phyloP scores from a whole-genome alignment of 2,797 vertebrate genomes.

The Epinephelus malabaricus region DNA sequence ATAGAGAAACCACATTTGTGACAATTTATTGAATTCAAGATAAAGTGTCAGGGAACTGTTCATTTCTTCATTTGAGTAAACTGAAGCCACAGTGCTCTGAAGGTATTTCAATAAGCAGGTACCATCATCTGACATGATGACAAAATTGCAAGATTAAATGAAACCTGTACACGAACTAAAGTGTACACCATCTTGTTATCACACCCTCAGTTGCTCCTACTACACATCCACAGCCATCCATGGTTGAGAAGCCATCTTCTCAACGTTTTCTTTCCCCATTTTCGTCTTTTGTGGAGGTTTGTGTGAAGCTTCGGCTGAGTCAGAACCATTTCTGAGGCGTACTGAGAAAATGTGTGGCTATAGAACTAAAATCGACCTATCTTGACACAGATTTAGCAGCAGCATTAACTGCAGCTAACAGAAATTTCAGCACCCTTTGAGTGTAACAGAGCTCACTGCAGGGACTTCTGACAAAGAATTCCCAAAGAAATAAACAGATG shows the following conservation, averaged over 20 bases:
- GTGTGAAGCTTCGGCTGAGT: neutral
- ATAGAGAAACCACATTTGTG: neutral
- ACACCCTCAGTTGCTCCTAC: neutral
- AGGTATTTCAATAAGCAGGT: neutral
- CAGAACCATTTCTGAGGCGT: neutral
- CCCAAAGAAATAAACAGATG: conserved; percentile 16
- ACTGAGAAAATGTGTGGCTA: neutral
- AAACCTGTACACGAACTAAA: neutral
- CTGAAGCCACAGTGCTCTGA: neutral
- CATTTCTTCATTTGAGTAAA: neutral
- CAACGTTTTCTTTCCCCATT: neutral
- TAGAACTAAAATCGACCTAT: neutral
- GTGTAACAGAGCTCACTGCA: neutral
- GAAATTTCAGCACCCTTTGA: neutral
- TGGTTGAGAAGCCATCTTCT: too few relatives aligned
- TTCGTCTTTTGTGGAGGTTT: neutral
- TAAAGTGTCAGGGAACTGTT: neutral
- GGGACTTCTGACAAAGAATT: neutral
- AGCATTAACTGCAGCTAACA: neutral
- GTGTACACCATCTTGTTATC: neutral
- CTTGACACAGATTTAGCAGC: neutral
- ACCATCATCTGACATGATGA: neutral
- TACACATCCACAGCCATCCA: neutral
- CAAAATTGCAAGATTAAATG: neutral
- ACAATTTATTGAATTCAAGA: neutral